Percentiles rank a stretch among this genome's conserved stretches.
phyloP scores from a whole-genome alignment of 2,888 invertebrate genomes.

The Merodon equestris region DNA sequence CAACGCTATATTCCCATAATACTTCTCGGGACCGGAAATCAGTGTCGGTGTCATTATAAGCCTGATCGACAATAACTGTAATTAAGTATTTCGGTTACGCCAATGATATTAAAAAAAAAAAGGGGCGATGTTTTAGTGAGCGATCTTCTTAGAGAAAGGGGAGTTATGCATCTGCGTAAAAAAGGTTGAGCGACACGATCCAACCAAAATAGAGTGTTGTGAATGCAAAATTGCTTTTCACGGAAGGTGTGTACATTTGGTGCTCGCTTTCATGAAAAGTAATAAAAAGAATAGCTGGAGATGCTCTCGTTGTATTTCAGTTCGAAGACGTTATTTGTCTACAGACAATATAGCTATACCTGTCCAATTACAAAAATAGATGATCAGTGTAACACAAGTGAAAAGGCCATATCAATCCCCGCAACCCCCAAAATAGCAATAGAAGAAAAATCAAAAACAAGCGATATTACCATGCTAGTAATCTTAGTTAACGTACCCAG shows the following conservation, averaged over 20 bases:
- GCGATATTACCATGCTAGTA: background rate
- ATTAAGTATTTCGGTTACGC: too few relatives aligned
- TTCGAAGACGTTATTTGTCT: background rate
- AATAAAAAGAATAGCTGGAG: constrained; percentile 13
- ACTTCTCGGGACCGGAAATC: too few relatives aligned
- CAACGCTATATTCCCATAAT: too few relatives aligned
- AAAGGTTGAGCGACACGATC: constrained; percentile 12
- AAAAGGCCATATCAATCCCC: constrained; percentile 4
- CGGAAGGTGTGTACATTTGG: constrained; percentile 17
- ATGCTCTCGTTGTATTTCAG: constrained; percentile 10
- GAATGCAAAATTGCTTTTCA: constrained; percentile 16
- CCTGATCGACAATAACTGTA: too few relatives aligned
- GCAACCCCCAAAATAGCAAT: background rate
- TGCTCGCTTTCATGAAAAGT: constrained; percentile 16
- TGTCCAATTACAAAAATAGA: constrained; percentile 2
- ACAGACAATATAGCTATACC: constrained; percentile 1
- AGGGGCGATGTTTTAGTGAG: too few relatives aligned
- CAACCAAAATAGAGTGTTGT: constrained; percentile 16
- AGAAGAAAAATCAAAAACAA: background rate
- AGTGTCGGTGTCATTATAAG: too few relatives aligned
- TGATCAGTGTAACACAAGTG: constrained; percentile 9
- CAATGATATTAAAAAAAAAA: too few relatives aligned
- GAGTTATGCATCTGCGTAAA: constrained; percentile 14
- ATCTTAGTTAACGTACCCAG: constrained; percentile 2
- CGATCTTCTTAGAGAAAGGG: too few relatives aligned